Evolutionary conservation across 2,797 vertebrate species (phyloP).

Genomic region (Helarctos malayanus): DNA sequence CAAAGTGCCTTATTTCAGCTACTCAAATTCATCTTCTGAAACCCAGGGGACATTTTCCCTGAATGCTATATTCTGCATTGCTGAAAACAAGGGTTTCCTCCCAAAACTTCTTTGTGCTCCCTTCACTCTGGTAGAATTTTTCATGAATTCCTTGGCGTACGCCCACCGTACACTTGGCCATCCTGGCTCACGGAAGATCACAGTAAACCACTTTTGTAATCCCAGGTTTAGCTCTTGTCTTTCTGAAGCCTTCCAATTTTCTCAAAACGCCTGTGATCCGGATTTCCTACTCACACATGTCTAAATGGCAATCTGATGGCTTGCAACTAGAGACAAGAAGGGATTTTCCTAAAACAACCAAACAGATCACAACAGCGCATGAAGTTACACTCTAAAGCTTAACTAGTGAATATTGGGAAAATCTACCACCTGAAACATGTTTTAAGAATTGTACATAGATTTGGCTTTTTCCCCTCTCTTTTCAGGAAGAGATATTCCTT

Average conservation of each 20-base stretch:
- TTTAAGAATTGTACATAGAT: constrained; percentile 25
- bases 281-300: neutral
- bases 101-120: neutral
- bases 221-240: neutral
- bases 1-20: neutral
- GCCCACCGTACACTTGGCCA: too few relatives aligned
- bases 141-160: neutral
- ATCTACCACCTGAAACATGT: neutral
- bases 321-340: neutral
- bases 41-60: neutral
- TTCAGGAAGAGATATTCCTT: neutral
- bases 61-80: neutral
- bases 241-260: neutral
- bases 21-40: constrained; percentile 48
- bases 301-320: neutral
- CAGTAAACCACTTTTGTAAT: neutral
- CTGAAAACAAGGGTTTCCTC: neutral
- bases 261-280: neutral
- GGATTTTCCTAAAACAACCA: neutral
- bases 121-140: neutral
- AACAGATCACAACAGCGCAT: neutral
- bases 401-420: neutral
- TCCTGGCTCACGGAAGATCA: neutral
- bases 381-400: neutral
- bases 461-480: neutral